A percentile compares a stretch with the other conserved stretches of the same genome.
Conservation (phyloP, 30 jellyfish, hydroid and myxozoan species). For the Aurelia sp. region DNA sequence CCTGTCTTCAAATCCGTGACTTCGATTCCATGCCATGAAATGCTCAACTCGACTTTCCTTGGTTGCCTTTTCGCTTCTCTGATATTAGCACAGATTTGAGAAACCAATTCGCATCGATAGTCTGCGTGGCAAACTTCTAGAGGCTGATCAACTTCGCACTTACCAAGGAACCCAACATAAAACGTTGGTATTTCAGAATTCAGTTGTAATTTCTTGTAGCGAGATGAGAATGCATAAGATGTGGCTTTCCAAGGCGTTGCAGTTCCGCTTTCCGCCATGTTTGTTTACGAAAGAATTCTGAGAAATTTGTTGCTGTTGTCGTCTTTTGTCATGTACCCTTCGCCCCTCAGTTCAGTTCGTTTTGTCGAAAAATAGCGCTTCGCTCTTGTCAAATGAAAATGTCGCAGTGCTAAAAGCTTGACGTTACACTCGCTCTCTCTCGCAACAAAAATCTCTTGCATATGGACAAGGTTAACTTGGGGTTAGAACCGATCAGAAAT, state of each 20-base stretch:
- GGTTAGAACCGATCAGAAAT: too few relatives aligned
- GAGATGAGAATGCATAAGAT: conserved; percentile 14
- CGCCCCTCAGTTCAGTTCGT: too few relatives aligned
- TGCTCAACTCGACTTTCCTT: conserved; percentile 35
- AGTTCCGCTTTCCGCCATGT: conserved; percentile 22
- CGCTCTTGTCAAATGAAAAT: too few relatives aligned
- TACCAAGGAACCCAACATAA: conserved; percentile 30
- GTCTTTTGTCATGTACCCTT: too few relatives aligned
- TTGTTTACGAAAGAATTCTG: not conserved
- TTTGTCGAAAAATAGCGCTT: too few relatives aligned
- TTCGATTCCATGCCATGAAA: conserved; percentile 59
- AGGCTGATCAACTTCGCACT: conserved; percentile 8
- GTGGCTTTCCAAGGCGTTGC: conserved; percentile 18
- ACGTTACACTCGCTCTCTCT: too few relatives aligned
- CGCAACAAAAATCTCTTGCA: too few relatives aligned
- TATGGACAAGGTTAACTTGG: too few relatives aligned
- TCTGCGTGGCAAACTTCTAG: conserved; percentile 1
- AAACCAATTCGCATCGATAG: conserved; percentile 25
- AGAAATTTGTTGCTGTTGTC: not conserved
- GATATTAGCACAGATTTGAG: conserved; percentile 28
- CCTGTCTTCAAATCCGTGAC: conserved; percentile 28
- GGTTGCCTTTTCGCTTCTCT: conserved; percentile 23
- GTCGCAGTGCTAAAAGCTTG: too few relatives aligned
- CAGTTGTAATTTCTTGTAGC: conserved; percentile 12
- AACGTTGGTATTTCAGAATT: conserved; percentile 39